Evolutionary conservation across 1,140 invertebrate species (phyloP).

Genomic region (Drosophila ercepeae): DNA sequence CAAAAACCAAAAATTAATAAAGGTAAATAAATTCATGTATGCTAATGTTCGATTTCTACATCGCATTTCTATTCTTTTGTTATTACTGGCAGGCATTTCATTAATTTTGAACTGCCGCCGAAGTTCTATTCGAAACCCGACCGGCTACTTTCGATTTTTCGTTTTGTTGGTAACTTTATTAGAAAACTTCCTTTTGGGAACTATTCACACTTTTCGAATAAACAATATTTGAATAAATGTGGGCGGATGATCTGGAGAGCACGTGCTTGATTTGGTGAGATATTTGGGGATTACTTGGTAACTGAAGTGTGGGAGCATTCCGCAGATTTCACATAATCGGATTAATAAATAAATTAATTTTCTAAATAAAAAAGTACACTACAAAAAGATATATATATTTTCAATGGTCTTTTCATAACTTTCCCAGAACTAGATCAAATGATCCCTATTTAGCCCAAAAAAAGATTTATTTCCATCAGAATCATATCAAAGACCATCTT

Average conservation of each 20-base stretch:
- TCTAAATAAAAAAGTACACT: background rate
- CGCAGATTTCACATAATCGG: background rate
- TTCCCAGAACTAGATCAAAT: constrained; percentile 13
- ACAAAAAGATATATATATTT: background rate
- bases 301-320: constrained; percentile 27
- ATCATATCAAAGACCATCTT: background rate
- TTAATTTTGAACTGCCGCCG: constrained; percentile 50
- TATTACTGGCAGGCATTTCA: constrained; percentile 43
- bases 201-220: constrained; percentile 18
- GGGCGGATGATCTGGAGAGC: constrained; percentile 19
- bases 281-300: constrained; percentile 25
- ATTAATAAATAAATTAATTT: background rate
- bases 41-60: constrained; percentile 50
- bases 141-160: constrained; percentile 71
- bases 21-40: constrained; percentile 58
- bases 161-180: constrained; percentile 45
- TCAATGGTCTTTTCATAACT: background rate
- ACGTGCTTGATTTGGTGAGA: constrained; percentile 35
- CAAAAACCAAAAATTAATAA: background rate
- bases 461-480: constrained; percentile 21
- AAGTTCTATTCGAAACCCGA: constrained; percentile 45
- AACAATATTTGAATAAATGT: constrained; percentile 14
- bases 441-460: constrained; percentile 28
- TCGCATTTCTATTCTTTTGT: constrained; percentile 26
- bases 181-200: constrained; percentile 9